phyloP scores from a whole-genome alignment of 2,888 invertebrate species.

The Luperina nickerlii region DNA sequence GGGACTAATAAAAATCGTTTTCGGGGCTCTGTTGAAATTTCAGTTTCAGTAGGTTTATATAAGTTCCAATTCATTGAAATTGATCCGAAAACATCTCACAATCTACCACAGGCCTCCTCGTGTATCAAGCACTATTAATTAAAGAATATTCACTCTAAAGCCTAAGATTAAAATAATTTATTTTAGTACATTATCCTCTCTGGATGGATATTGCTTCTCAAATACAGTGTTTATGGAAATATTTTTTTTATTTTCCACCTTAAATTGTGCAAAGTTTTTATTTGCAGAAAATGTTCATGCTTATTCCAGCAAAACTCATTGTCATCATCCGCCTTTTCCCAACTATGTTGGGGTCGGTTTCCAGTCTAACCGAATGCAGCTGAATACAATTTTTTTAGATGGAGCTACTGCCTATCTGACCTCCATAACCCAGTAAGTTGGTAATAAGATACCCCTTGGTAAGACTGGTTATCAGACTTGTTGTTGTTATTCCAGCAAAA shows the following conservation, averaged over 20 bases:
- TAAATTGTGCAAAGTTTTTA: background rate
- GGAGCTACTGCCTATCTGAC: too few relatives aligned
- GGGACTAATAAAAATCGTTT: constrained; percentile 3
- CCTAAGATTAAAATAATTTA: constrained; percentile 15
- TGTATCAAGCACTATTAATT: constrained; percentile 3
- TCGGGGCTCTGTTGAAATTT: background rate
- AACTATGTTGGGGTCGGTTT: too few relatives aligned
- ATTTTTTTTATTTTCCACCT: background rate
- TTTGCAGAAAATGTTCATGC: background rate
- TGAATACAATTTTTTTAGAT: too few relatives aligned
- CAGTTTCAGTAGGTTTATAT: background rate
- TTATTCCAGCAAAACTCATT: constrained; percentile 5
- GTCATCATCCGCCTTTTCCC: too few relatives aligned
- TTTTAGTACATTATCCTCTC: constrained; percentile 7
- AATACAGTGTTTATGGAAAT: constrained; percentile 29
- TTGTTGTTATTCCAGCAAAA: constrained; percentile 10
- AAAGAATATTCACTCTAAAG: background rate
- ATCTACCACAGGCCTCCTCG: background rate
- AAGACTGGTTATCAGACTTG: too few relatives aligned
- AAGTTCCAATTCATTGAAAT: constrained; percentile 5
- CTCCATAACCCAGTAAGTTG: too few relatives aligned
- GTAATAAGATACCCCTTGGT: too few relatives aligned
- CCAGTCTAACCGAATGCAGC: too few relatives aligned
- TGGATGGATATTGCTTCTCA: constrained; percentile 2
- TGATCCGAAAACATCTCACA: background rate